These are phyloP conservation scores for Brachyrhaphis roseni DNA, from an alignment of 2,797 vertebrate species.

Conservation along the genomic window DNA sequence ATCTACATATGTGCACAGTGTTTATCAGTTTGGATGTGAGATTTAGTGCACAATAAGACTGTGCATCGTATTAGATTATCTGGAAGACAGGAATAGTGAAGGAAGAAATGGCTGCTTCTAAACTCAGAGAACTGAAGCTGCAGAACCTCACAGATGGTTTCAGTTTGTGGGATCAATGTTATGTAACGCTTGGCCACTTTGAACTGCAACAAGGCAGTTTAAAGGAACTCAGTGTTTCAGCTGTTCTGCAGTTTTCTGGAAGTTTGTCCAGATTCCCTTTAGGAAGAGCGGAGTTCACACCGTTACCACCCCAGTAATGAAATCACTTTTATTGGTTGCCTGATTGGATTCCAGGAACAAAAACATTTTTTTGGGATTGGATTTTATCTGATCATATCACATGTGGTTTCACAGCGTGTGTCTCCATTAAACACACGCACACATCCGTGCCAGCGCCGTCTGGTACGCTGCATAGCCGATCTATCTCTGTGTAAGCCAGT, in stretches of 20 bases:
- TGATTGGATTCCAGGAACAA: neutral
- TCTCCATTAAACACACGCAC: conserved; percentile 6
- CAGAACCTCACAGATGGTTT: neutral
- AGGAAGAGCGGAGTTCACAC: no score
- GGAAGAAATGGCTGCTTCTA: neutral
- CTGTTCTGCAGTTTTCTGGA: no score
- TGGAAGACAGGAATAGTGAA: neutral
- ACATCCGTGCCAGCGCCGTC: conserved; percentile 6
- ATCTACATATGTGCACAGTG: neutral
- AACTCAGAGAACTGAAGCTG: neutral
- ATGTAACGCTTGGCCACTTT: neutral
- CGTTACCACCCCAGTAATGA: neutral
- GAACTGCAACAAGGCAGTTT: no score
- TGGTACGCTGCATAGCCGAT: conserved; percentile 7
- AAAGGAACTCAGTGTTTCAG: no score
- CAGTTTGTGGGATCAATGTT: neutral
- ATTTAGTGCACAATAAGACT: neutral
- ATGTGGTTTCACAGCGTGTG: neutral
- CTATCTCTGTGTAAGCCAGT: conserved; percentile 16
- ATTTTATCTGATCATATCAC: no score
- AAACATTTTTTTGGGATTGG: neutral
- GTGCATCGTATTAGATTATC: neutral
- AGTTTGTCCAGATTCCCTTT: no score
- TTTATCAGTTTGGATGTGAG: neutral
- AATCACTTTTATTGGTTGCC: neutral